phyloP scores from a whole-genome alignment of 2,888 invertebrate species.

The Nemoura dubitans region DNA sequence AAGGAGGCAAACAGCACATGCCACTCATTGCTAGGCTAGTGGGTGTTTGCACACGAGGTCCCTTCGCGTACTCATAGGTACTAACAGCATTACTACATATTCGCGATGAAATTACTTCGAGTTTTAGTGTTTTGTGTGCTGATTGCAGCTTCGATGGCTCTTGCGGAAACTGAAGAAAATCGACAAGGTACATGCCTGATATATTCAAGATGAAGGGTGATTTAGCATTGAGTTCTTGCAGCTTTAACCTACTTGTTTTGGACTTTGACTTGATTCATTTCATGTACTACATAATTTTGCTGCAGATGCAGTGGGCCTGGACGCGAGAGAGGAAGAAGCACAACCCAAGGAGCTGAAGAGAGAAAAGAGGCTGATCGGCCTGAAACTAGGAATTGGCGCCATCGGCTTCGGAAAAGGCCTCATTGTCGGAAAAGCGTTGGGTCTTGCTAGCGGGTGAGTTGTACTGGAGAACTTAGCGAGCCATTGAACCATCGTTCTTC shows the following conservation, averaged over 20 bases:
- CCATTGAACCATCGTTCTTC: no score
- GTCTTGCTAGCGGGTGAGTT: neutral
- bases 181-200: neutral
- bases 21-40: neutral
- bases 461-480: neutral
- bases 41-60: neutral
- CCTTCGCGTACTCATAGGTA: no score
- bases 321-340: neutral
- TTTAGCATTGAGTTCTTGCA: no score
- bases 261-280: no score
- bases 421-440: neutral
- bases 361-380: constrained; percentile 3
- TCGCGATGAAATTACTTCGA: neutral
- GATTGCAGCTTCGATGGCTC: neutral
- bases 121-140: neutral
- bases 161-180: neutral
- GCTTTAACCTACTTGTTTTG: no score
- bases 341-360: neutral
- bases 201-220: no score
- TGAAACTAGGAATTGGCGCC: neutral
- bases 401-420: constrained; percentile 18
- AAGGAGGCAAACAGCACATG: neutral
- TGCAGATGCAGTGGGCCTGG: neutral
- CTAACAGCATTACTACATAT: neutral
- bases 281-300: no score